Conservation (phyloP, 1,140 invertebrate genomes). For the Uloborus diversus region DNA sequence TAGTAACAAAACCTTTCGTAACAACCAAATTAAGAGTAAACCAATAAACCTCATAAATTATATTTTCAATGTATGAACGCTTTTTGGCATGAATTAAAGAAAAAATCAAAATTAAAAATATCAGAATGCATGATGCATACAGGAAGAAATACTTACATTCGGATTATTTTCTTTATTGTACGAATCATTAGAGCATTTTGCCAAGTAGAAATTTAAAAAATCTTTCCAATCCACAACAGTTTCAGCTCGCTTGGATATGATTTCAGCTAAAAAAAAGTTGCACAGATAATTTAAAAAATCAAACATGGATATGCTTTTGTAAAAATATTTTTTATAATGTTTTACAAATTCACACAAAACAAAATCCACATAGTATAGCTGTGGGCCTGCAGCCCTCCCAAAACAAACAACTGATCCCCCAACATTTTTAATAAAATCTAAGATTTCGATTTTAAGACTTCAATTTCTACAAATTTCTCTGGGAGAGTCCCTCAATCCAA, state of each 20-base stretch:
- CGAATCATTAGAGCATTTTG: background rate
- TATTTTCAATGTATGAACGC: background rate
- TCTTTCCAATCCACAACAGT: background rate
- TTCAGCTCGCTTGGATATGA: background rate
- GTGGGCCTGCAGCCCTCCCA: too few species aligned
- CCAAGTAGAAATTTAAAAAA: background rate
- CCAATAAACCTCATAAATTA: background rate
- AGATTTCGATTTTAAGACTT: too few species aligned
- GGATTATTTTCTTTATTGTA: background rate
- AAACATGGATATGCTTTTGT: too few species aligned
- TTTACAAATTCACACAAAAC: too few species aligned
- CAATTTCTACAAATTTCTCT: too few species aligned
- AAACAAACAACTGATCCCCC: too few species aligned
- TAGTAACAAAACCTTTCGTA: background rate
- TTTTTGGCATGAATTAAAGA: background rate
- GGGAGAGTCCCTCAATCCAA: too few species aligned
- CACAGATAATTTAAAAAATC: too few species aligned
- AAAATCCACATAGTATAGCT: too few species aligned
- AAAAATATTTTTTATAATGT: too few species aligned
- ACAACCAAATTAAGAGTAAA: background rate
- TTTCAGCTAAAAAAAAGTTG: background rate
- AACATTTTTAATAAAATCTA: too few species aligned
- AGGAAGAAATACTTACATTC: background rate
- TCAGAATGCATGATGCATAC: background rate
- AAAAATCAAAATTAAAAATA: background rate